Conservation (phyloP, 64 coral and sea anemone genomes). For the Montipora efflorescens region DNA sequence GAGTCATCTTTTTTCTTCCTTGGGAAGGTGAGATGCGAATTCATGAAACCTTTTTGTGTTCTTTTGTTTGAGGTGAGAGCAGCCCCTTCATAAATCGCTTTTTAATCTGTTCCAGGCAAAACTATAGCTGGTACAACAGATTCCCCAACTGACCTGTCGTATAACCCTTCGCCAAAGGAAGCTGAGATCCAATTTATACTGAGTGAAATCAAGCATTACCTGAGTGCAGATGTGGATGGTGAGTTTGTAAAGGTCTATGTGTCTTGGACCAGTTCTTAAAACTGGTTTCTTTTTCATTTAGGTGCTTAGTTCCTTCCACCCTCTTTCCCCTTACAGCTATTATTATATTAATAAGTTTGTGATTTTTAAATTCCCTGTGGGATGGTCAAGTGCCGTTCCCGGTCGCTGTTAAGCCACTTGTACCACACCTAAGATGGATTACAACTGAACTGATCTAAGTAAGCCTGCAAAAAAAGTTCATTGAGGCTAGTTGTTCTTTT, state of each 20-base stretch:
- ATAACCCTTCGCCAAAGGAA: slow-evolving; percentile 82
- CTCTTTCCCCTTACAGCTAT: no score
- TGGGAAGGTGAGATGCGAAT: slow-evolving; percentile 83
- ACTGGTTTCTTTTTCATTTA: neutral
- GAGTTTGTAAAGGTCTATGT: neutral
- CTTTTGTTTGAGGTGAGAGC: neutral
- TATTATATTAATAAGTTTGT: no score
- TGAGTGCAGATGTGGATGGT: slow-evolving; percentile 89
- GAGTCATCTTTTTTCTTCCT: slow-evolving; percentile 96
- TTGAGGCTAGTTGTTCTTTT: no score
- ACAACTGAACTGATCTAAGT: no score
- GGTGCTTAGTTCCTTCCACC: no score
- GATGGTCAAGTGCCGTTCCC: no score
- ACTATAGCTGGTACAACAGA: slow-evolving; percentile 97
- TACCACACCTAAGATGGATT: no score
- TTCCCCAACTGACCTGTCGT: slow-evolving; percentile 82
- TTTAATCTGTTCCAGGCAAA: slow-evolving; percentile 62
- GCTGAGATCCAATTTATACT: slow-evolving; percentile 98
- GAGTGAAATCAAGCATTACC: slow-evolving; percentile 95
- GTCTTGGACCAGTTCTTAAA: neutral
- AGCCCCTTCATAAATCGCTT: neutral
- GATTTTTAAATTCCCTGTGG: no score
- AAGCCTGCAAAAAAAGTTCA: no score
- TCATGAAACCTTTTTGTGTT: neutral
- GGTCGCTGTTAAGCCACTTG: no score